A percentile compares a stretch with the other conserved stretches of the same genome.
phyloP scores from a whole-genome alignment of 2,113 vertebrate genomes.

The Macrotis lagotis region DNA sequence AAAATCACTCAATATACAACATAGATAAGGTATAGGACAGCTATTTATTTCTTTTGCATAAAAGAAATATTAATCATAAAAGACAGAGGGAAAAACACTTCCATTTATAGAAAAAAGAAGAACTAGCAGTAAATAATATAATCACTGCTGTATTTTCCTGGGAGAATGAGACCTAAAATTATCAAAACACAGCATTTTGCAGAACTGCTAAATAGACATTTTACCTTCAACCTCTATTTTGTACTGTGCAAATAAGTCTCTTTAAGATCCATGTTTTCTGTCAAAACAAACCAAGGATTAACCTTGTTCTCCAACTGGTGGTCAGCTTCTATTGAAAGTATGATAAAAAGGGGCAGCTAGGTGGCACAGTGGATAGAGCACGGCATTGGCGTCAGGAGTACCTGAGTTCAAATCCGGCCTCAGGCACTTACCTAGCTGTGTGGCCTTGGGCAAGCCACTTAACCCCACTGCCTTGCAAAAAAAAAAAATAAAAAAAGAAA shows the following conservation, averaged over 20 bases:
- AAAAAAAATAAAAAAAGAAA: no score
- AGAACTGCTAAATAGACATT: neutral
- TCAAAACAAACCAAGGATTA: neutral
- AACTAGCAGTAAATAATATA: neutral
- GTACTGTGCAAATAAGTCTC: neutral
- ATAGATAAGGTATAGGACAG: neutral
- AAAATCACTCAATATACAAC: neutral
- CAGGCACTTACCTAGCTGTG: no score
- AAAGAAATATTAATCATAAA: neutral
- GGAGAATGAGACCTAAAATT: neutral
- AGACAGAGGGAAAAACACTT: neutral
- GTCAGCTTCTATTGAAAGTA: neutral
- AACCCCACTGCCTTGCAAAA: no score
- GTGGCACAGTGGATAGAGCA: neutral
- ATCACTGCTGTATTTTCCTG: neutral
- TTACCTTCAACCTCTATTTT: neutral
- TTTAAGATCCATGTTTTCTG: neutral
- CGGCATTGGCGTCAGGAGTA: no score
- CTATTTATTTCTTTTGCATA: neutral
- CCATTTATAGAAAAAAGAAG: neutral
- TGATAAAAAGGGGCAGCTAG: no score
- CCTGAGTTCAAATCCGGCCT: no score
- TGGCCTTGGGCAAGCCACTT: no score
- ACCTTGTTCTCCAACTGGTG: neutral
- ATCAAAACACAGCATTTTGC: neutral